A percentile compares a stretch with the other conserved stretches of the same genome.
Evolutionary conservation across 2,113 vertebrate species (phyloP).

Genomic region (Meleagris gallopavo): DNA sequence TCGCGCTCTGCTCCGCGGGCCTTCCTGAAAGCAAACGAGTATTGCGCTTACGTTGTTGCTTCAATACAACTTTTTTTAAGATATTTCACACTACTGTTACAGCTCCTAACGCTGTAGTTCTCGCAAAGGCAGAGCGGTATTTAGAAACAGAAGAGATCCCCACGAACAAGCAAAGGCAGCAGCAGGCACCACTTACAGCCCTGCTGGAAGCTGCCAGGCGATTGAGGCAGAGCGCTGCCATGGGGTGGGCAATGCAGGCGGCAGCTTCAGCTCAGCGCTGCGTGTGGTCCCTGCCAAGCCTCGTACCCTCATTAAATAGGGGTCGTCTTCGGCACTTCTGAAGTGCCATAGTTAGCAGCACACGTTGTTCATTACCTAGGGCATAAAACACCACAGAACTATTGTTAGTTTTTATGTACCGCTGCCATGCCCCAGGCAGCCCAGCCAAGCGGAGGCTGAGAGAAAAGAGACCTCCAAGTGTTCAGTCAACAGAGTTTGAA

Average conservation of each 20-base stretch:
- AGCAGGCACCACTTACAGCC: background rate
- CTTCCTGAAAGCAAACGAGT: too few species aligned
- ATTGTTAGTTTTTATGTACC: background rate
- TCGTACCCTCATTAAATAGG: constrained; percentile 53
- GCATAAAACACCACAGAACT: background rate
- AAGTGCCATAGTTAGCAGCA: constrained; percentile 10
- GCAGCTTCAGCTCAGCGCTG: background rate
- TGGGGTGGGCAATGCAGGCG: background rate
- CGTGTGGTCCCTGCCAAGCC: background rate
- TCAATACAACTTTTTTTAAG: background rate
- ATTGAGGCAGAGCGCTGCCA: background rate
- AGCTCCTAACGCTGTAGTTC: background rate
- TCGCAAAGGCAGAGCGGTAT: background rate
- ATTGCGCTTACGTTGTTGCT: background rate
- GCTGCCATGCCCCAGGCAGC: too few species aligned
- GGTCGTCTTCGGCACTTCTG: constrained; percentile 6
- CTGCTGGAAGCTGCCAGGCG: background rate
- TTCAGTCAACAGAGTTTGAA: background rate
- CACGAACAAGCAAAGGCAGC: background rate
- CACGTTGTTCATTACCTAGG: background rate
- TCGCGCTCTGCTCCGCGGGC: too few species aligned
- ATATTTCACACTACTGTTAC: background rate
- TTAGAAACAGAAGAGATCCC: background rate
- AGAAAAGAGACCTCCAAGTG: background rate
- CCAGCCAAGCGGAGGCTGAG: background rate